Conservation (phyloP, 2,888 invertebrate genomes). For the Scaptomyza flava region DNA sequence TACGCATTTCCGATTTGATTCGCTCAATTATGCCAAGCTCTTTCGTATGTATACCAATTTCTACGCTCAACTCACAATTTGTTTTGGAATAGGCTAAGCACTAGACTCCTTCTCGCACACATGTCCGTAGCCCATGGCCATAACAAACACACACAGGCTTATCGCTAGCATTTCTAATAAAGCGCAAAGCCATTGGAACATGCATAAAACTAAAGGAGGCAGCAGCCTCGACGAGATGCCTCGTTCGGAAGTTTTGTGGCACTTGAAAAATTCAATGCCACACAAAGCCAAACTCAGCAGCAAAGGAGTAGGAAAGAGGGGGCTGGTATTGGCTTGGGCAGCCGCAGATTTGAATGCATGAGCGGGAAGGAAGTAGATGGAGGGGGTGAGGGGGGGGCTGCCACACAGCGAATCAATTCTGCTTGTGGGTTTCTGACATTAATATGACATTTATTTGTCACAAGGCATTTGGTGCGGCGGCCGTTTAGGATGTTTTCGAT, state of each 20-base stretch:
- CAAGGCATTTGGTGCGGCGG: slow-evolving; percentile 58
- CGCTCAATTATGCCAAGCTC: slow-evolving; percentile 30
- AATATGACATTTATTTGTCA: slow-evolving; percentile 80
- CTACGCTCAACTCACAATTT: slow-evolving; percentile 31
- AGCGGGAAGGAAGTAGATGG: neutral
- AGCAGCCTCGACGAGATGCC: neutral
- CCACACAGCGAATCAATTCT: slow-evolving; percentile 68
- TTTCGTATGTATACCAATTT: slow-evolving; percentile 15
- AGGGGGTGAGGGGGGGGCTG: neutral
- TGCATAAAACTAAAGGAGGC: slow-evolving; percentile 52
- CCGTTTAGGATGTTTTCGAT: slow-evolving; percentile 56
- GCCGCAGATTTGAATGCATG: slow-evolving; percentile 48
- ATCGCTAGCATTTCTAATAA: slow-evolving; percentile 62
- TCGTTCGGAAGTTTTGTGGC: slow-evolving; percentile 16
- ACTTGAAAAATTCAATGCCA: slow-evolving; percentile 42
- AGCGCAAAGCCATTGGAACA: slow-evolving; percentile 55
- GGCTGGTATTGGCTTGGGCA: slow-evolving; percentile 3
- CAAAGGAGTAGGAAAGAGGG: neutral
- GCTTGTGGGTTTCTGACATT: slow-evolving; percentile 72
- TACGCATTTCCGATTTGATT: slow-evolving; percentile 34
- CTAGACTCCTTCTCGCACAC: neutral
- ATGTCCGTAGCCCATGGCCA: slow-evolving; percentile 26
- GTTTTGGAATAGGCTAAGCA: slow-evolving; percentile 16
- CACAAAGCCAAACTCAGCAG: slow-evolving; percentile 14
- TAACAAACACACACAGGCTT: slow-evolving; percentile 55